A percentile compares a stretch with the other conserved stretches of the same genome.
Evolutionary conservation across 2,113 vertebrate genomes (phyloP).

Genomic region (Cottus gobio): DNA sequence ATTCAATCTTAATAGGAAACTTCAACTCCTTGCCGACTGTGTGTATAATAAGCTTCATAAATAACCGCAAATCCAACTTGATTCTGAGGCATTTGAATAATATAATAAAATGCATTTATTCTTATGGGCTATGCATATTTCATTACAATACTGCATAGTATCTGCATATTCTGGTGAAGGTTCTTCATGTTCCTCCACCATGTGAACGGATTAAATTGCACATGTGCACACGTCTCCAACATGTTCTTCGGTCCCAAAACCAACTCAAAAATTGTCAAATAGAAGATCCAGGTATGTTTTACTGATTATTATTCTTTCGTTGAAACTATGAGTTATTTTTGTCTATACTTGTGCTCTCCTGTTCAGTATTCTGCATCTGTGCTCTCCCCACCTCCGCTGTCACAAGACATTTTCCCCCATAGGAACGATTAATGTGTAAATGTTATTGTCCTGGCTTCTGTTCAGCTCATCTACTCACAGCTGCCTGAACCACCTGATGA

Average conservation of each 20-base stretch:
- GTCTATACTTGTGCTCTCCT: background rate
- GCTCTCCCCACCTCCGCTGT: slow-evolving; percentile 17
- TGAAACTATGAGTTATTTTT: background rate
- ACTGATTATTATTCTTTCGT: slow-evolving; percentile 1
- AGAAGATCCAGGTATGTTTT: background rate
- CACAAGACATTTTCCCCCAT: slow-evolving; percentile 54
- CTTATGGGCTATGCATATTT: slow-evolving; percentile 16
- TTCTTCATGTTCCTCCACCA: background rate
- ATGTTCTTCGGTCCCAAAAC: slow-evolving; percentile 13
- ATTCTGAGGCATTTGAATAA: background rate
- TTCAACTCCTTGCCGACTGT: background rate
- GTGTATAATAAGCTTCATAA: slow-evolving; percentile 16
- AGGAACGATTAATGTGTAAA: slow-evolving; percentile 64
- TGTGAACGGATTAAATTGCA: background rate
- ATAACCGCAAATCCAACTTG: background rate
- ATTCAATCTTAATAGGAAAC: background rate
- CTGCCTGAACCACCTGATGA: slow-evolving; percentile 62
- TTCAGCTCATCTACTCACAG: slow-evolving; percentile 65
- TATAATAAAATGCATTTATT: slow-evolving; percentile 12
- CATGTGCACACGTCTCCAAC: background rate
- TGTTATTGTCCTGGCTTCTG: slow-evolving; percentile 65
- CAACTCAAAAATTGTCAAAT: background rate
- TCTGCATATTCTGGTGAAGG: background rate
- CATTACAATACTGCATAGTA: slow-evolving; percentile 14
- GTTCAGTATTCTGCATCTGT: slow-evolving; percentile 34